These are phyloP conservation scores for Digitonthophagus gazella DNA, from an alignment of 2,888 invertebrate species.

Conservation along the genomic window DNA sequence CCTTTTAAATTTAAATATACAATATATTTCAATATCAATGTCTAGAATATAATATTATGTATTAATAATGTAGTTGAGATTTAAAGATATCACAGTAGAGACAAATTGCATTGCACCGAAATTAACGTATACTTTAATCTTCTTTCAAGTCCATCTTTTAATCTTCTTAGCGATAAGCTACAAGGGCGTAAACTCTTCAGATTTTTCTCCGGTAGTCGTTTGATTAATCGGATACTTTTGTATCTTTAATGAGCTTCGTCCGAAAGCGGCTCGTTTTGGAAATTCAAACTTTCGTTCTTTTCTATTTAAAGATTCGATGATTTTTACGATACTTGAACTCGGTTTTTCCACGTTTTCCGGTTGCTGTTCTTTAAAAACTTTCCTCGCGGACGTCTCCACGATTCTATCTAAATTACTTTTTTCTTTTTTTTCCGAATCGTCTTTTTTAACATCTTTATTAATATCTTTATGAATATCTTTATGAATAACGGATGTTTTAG, in stretches of 20 bases:
- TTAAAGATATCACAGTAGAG: not conserved
- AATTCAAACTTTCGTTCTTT: slow-evolving; percentile 42
- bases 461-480: slow-evolving; percentile 38
- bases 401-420: not conserved
- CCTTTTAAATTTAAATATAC: no score
- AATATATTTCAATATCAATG: not conserved
- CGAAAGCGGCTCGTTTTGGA: slow-evolving; percentile 41
- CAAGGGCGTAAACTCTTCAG: slow-evolving; percentile 40
- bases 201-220: slow-evolving; percentile 29
- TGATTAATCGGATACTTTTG: slow-evolving; percentile 39
- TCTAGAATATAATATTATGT: not conserved
- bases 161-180: slow-evolving; percentile 27
- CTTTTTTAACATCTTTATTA: not conserved
- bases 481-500: slow-evolving; percentile 17
- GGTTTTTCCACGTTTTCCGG: slow-evolving; percentile 4
- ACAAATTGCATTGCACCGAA: not conserved
- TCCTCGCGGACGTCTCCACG: not conserved
- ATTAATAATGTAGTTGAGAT: not conserved
- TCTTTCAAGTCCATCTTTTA: no score
- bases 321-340: slow-evolving; percentile 43
- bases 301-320: slow-evolving; percentile 48
- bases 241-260: slow-evolving; percentile 47
- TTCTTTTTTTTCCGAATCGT: not conserved
- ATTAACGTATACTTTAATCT: not conserved
- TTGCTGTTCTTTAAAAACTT: not conserved